phyloP scores from a whole-genome alignment of 53 echinoderm and acorn worm genomes.

The Crossaster papposus region DNA sequence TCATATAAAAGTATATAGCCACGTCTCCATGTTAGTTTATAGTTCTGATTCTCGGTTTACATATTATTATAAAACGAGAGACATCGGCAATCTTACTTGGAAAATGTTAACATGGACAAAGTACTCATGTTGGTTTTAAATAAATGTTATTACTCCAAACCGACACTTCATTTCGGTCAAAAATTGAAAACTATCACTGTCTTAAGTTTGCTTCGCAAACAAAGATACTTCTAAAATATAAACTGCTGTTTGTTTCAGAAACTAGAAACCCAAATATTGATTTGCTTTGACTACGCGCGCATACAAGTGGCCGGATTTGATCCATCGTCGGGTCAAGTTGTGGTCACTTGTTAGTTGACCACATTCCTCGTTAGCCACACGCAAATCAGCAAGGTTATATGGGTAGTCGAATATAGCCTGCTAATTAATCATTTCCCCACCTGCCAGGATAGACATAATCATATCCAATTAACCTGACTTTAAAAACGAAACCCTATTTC shows the following conservation, averaged over 20 bases:
- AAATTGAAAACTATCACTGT: not conserved
- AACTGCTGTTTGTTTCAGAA: not conserved
- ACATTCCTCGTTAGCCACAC: not conserved
- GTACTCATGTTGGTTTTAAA: no score
- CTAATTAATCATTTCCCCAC: not conserved
- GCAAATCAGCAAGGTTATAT: not conserved
- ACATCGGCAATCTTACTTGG: no score
- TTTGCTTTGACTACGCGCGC: constrained; percentile 18
- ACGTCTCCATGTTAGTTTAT: no score
- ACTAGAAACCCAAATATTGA: not conserved
- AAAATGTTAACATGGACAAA: no score
- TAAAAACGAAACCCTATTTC: not conserved
- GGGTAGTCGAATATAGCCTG: not conserved
- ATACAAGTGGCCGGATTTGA: not conserved
- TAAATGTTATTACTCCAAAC: no score
- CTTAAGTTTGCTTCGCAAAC: no score
- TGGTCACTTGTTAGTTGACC: not conserved
- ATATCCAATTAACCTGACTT: not conserved
- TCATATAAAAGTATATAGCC: no score
- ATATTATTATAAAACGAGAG: no score
- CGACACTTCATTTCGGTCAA: not conserved
- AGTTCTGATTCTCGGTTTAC: no score
- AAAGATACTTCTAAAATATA: no score
- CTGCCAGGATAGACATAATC: not conserved
- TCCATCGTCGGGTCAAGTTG: not conserved